Base-by-base conservation (phyloP, 2,797 vertebrate genomes). In the Muraenolepis orangiensis region DNA sequence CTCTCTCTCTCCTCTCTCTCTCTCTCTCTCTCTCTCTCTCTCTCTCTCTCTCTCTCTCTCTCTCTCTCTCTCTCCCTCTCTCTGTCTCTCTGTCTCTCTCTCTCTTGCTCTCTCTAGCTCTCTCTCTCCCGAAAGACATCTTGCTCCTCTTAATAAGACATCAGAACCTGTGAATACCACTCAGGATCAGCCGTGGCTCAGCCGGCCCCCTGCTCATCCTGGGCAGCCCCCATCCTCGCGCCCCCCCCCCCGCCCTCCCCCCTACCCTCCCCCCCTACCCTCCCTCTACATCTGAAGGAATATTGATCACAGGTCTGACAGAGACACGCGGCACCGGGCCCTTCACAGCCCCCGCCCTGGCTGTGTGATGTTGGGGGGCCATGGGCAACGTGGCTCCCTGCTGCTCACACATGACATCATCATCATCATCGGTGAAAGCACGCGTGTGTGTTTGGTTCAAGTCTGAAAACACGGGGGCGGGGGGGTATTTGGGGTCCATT, bases 291-390 rank as follows among this genome's bases (percentile, higher is more conserved):
- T 89, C 85, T 86, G 78, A 87, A 80, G 76, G 83, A 86, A 83
- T 89, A 89, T 92, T 82, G 88, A 89, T 87, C 46, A 46, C 70
- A 38, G 83, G 78, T 88, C 85, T 87, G 86, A 86, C 84, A 73
- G 76, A 84, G 61, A 36, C 81, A 85, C 77, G 76, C 42, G 13
- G 6, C 3, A 18, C n/a, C n/a, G 10, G n/a, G 83, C 83, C n/a
- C n/a, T 82, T 86, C 83, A 81, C 73, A 76, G 84, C 76, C 67
- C 67, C 79, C 76, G 26, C 74, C 73, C 70, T 34, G 75, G 76
- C 80, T 73, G 30, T 81, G 86, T 72, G 79, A 85, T 78, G 76
- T 81, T 75, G 76, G 74, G 74, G 77, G 76, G 81, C 76, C 81
- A 75, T 57, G 74, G 74, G 72, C 71, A 70, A 81, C 79, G 82